These are phyloP conservation scores for Rhodinocichla rosea DNA, from an alignment of 2,113 vertebrate genomes.

Conservation along the genomic window DNA sequence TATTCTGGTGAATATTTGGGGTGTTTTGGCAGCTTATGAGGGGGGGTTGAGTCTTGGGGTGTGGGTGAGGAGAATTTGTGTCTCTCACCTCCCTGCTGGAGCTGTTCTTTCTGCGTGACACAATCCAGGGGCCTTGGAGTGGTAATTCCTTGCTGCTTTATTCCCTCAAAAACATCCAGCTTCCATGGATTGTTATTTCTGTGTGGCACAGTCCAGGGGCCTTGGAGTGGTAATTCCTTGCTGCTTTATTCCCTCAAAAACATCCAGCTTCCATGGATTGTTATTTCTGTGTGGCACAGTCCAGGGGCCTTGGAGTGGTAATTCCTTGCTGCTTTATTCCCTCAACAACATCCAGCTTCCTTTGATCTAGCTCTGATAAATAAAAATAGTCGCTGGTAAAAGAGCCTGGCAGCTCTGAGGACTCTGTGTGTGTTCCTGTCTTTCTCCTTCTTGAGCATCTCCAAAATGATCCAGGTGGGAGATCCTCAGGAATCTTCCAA, in stretches of 20 bases:
- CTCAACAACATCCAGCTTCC: accelerated
- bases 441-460: background rate
- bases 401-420: background rate
- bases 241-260: background rate
- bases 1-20: accelerated
- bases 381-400: background rate
- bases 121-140: background rate
- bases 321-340: background rate
- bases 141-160: background rate
- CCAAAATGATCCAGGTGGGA: background rate
- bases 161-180: background rate
- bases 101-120: background rate
- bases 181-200: background rate
- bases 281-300: background rate
- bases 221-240: no score
- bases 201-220: background rate
- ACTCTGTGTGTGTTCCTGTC: background rate
- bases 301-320: background rate
- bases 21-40: background rate
- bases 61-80: background rate
- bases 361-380: background rate
- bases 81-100: background rate
- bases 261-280: background rate
- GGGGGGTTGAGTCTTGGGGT: accelerated
- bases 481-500: background rate